A percentile compares a stretch with the other conserved stretches of the same genome.
Conservation (phyloP, 2,797 vertebrate species). For the Rhincodon typus region DNA sequence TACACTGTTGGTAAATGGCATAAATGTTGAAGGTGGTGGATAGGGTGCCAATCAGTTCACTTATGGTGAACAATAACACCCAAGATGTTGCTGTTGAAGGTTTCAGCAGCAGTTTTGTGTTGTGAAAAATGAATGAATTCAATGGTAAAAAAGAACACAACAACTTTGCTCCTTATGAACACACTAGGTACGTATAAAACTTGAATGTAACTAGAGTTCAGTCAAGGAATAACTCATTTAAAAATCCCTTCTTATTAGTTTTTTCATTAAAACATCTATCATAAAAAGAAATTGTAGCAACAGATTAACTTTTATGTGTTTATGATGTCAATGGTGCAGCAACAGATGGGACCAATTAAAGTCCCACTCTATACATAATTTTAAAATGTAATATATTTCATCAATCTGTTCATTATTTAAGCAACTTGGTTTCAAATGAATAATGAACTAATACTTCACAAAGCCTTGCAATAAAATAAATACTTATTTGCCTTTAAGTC, state of each 20-base stretch:
- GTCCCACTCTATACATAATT: not conserved
- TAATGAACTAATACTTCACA: not conserved
- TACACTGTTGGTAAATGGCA: no score
- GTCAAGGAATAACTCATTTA: not conserved
- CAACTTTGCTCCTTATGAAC: not conserved
- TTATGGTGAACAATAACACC: no score
- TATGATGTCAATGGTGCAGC: not conserved
- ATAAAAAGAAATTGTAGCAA: not conserved
- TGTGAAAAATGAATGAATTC: not conserved
- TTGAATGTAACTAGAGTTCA: not conserved
- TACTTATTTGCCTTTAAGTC: not conserved
- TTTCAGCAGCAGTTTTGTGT: not conserved
- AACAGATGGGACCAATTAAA: not conserved
- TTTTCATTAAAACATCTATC: not conserved
- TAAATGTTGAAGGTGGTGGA: no score
- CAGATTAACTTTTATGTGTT: not conserved
- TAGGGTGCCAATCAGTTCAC: no score
- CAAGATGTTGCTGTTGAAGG: no score
- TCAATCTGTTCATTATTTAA: not conserved
- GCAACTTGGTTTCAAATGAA: not conserved
- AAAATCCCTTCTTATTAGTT: not conserved
- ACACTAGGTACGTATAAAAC: not conserved
- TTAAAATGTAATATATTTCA: not conserved
- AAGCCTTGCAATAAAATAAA: slow-evolving; percentile 15
- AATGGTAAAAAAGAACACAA: not conserved